Conservation (phyloP, 2,888 invertebrate genomes). For the Molanna angustata region DNA sequence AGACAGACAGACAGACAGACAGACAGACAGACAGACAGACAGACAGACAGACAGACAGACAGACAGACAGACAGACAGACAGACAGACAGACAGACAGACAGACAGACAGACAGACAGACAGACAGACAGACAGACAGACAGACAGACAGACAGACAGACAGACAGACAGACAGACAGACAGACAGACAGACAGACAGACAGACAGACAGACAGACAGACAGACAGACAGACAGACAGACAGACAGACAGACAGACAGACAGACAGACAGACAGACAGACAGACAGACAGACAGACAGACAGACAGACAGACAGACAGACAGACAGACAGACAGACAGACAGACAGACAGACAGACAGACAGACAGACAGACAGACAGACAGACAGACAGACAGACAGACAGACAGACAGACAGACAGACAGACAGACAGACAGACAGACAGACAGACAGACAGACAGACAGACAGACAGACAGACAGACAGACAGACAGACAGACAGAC, state of each 20-base stretch:
- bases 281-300: background rate
- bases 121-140: background rate
- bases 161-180: background rate
- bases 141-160: background rate
- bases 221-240: background rate
- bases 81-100: background rate
- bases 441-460: background rate
- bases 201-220: background rate
- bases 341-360: background rate
- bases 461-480: background rate
- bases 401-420: background rate
- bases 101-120: background rate
- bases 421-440: background rate
- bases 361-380: background rate
- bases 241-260: background rate
- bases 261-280: background rate
- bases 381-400: background rate
- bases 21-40: background rate
- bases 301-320: background rate
- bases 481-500: background rate
- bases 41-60: background rate
- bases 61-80: background rate
- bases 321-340: background rate
- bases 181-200: background rate
- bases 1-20: background rate